Evolutionary conservation across 30 jellyfish, hydroid and myxozoan species (phyloP).

Genomic region (Cassiopea andromeda): DNA sequence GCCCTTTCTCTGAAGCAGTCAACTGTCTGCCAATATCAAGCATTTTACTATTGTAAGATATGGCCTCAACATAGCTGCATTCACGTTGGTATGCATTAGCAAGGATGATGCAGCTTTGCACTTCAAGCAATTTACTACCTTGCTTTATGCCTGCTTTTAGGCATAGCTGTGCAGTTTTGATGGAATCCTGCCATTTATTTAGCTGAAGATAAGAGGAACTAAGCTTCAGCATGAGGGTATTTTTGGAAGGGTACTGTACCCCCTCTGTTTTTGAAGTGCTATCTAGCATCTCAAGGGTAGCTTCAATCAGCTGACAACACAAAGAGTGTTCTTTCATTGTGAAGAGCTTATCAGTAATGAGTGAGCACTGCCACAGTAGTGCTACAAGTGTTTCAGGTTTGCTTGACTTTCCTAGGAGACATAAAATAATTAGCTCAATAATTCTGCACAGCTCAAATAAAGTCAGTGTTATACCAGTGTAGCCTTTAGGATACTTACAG

Average conservation of each 20-base stretch:
- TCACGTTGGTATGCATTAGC: slow-evolving; percentile 51
- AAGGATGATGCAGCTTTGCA: slow-evolving; percentile 59
- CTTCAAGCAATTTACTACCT: slow-evolving; percentile 18
- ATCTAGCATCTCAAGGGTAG: slow-evolving; percentile 4
- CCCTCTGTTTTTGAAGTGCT: background rate
- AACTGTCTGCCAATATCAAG: slow-evolving; percentile 47
- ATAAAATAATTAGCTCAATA: background rate
- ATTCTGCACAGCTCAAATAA: background rate
- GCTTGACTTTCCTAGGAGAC: background rate
- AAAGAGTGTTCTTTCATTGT: background rate
- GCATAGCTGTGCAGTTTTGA: slow-evolving; percentile 31
- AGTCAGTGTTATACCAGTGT: background rate
- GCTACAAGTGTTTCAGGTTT: background rate
- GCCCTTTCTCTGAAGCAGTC: background rate
- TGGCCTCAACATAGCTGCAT: slow-evolving; percentile 18
- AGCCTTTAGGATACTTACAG: no score
- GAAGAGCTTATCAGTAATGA: slow-evolving; percentile 31
- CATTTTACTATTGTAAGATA: slow-evolving; percentile 26
- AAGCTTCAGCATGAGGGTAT: slow-evolving; percentile 37
- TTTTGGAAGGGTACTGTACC: background rate
- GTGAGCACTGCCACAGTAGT: background rate
- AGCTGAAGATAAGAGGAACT: slow-evolving; percentile 41
- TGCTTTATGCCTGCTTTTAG: slow-evolving; percentile 9
- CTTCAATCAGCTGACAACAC: slow-evolving; percentile 37
- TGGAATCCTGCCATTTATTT: slow-evolving; percentile 11